Base-by-base conservation (phyloP, 1,140 invertebrate species). In the Drosophila triauraria region DNA sequence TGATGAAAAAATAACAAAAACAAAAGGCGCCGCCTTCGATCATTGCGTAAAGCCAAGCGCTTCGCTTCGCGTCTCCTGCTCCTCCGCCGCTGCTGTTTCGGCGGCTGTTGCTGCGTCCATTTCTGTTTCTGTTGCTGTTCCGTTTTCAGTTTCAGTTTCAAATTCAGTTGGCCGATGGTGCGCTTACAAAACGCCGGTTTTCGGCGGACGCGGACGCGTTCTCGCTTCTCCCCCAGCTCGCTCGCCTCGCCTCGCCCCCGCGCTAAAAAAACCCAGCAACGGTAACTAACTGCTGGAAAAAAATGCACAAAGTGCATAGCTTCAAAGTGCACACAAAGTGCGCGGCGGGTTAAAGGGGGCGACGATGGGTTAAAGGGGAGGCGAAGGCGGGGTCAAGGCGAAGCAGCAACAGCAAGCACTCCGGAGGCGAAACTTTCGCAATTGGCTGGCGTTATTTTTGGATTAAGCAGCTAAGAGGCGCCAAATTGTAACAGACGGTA, bases 101-200 rank as follows among this genome's bases (percentile, higher is more conserved):
- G 57, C 15, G 79, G 44, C 42, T 80, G 59, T 53, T 6, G 40
- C 53, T 56, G 53, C 53, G 53, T 40, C 53, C 53, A 56, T 10
- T 77, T 70, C 13, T 68, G 72, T 67, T 75, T 56, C 50, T 80
- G 59, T 63, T 61, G 68, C 54, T 72, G 74, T 77, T 70, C 40
- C 46, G 27, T 54, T 82, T 76, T 61, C 67, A 35, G 68, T 85
- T 72, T 86, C 67, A 64, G 78, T 77, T 76, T 63, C 48, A 53
- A 54, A 56, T 82, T 85, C 78, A 88, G 84, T 88, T 88, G 74
- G 85, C 63, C 80, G 70, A 84, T 80, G 71, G 81, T 84, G 81
- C 81, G 81, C 81, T 80, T 83, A 88, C 81, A 88, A 88, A 88
- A 88, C 84, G 84, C 84, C 84, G 84, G 84, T 81, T 88, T 57